Percentiles rank a stretch among this genome's conserved stretches.
Evolutionary conservation across 2,797 vertebrate genomes (phyloP).

Genomic region (Poecilia gillii): DNA sequence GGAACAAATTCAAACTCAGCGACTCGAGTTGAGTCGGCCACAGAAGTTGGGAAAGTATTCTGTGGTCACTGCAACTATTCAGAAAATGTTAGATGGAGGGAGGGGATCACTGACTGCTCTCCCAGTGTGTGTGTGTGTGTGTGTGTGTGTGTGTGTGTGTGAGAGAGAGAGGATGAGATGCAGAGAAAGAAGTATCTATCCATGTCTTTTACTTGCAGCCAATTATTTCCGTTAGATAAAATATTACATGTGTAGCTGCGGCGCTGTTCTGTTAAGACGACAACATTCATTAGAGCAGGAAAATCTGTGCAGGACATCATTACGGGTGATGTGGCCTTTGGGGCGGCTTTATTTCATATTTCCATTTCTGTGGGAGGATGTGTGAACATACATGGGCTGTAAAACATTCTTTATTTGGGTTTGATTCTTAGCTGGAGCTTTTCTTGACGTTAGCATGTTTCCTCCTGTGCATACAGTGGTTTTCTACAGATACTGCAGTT

Average conservation of each 20-base stretch:
- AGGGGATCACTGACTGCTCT: slow-evolving; percentile 48
- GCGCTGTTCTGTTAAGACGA: not conserved
- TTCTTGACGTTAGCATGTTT: not conserved
- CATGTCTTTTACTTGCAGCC: not conserved
- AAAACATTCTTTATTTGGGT: not conserved
- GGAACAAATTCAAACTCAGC: slow-evolving; percentile 59
- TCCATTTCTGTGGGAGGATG: not conserved
- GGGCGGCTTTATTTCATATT: not conserved
- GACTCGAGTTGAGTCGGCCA: slow-evolving; percentile 72
- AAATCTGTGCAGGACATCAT: too few relatives aligned
- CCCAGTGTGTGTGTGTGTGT: slow-evolving; percentile 3
- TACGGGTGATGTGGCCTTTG: not conserved
- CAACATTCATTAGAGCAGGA: not conserved
- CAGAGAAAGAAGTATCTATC: not conserved
- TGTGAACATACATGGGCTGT: not conserved
- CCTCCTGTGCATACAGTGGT: not conserved
- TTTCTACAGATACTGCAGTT: not conserved
- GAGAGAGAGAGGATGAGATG: slow-evolving; percentile 2
- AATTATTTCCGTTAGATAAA: not conserved
- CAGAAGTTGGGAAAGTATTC: slow-evolving; percentile 83
- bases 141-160: slow-evolving; percentile 11
- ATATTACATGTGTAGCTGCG: not conserved
- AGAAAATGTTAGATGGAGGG: slow-evolving; percentile 80
- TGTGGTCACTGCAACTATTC: slow-evolving; percentile 82
- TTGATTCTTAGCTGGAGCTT: not conserved